Percentiles rank a stretch among this genome's conserved stretches.
Conservation (phyloP, 2,888 invertebrate genomes). For the Syrphus vitripennis region DNA sequence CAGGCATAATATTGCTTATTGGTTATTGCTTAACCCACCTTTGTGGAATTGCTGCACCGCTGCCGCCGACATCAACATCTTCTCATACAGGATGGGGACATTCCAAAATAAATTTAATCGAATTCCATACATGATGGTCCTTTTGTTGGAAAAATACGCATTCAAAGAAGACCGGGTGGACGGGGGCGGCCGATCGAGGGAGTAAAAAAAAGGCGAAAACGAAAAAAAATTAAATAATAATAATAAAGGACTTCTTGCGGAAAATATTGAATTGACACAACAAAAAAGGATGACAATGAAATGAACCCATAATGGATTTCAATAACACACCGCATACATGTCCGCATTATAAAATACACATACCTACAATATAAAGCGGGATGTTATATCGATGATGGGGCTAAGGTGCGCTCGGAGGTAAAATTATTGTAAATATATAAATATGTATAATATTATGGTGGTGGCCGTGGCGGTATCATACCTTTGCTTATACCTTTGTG, state of each 20-base stretch:
- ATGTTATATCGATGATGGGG: neutral
- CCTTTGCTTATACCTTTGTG: neutral
- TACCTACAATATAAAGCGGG: neutral
- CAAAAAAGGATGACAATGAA: constrained; percentile 21
- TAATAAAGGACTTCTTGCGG: constrained; percentile 64
- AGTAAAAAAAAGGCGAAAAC: neutral
- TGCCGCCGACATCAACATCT: constrained; percentile 27
- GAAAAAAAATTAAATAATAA: constrained; percentile 29
- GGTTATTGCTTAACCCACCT: neutral
- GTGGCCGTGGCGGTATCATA: neutral
- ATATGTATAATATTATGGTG: constrained; percentile 49
- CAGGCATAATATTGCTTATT: too few relatives aligned
- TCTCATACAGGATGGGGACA: constrained; percentile 45
- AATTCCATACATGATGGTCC: constrained; percentile 70
- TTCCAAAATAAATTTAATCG: constrained; percentile 71
- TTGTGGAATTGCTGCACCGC: neutral
- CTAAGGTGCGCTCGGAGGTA: constrained; percentile 30
- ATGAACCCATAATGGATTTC: constrained; percentile 8
- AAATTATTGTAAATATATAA: constrained; percentile 57
- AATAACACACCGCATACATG: neutral
- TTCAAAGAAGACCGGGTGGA: constrained; percentile 13
- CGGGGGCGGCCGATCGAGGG: neutral
- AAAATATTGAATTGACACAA: constrained; percentile 68
- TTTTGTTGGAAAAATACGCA: constrained; percentile 54
- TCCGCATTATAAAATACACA: neutral